Conservation (phyloP, 2,113 vertebrate species). For the Urocitellus parryii region DNA sequence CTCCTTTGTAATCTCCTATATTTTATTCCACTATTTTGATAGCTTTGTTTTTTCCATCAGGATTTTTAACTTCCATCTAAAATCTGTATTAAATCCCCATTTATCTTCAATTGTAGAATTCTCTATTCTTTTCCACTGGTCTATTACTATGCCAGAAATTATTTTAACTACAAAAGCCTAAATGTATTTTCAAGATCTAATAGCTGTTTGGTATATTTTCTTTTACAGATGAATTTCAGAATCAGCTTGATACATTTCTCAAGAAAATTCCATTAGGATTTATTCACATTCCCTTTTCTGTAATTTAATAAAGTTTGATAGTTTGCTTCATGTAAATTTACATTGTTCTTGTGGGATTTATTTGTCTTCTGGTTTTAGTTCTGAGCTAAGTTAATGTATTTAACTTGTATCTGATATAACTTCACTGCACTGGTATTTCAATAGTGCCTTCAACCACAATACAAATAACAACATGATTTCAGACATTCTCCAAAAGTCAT, state of each 20-base stretch:
- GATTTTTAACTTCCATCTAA: neutral
- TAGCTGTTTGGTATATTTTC: neutral
- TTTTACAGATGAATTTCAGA: conserved; percentile 34
- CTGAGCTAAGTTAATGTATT: neutral
- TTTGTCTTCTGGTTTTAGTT: neutral
- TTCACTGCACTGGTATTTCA: neutral
- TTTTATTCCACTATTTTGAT: conserved; percentile 9
- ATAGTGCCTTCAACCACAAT: neutral
- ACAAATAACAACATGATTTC: conserved; percentile 14
- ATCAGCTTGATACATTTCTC: neutral
- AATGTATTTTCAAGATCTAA: neutral
- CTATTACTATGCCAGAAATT: neutral
- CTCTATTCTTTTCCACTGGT: neutral
- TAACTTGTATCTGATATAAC: neutral
- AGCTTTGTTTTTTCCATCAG: neutral
- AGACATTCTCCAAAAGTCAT: neutral
- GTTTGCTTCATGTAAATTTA: neutral
- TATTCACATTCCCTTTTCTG: conserved; percentile 27
- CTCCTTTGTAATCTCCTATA: neutral
- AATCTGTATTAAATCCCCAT: neutral
- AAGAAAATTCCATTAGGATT: conserved; percentile 24
- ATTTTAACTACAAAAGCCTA: neutral
- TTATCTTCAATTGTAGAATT: neutral
- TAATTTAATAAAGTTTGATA: conserved; percentile 17
- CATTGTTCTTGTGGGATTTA: neutral